These are phyloP conservation scores for Xyrichtys novacula DNA, from an alignment of 2,797 vertebrate genomes.

Conservation along the genomic window DNA sequence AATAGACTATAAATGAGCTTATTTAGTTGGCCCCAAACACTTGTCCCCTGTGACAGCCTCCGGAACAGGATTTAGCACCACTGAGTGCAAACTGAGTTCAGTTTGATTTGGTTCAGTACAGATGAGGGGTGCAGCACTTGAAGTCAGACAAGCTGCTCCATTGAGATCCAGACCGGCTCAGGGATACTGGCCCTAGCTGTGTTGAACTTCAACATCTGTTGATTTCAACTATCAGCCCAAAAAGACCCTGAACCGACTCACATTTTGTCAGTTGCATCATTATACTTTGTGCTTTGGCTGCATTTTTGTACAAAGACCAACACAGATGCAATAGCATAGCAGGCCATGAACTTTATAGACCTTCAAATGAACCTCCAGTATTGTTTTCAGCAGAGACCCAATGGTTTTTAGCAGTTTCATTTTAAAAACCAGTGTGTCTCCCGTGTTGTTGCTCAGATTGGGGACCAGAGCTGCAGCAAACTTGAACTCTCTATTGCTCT, in stretches of 20 bases:
- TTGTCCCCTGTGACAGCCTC: not conserved
- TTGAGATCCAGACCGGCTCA: constrained; percentile 9
- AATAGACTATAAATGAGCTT: not conserved
- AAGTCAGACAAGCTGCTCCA: constrained; percentile 13
- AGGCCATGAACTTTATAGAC: not conserved
- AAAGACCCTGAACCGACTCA: not conserved
- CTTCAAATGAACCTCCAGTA: not conserved
- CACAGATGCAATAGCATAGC: not conserved
- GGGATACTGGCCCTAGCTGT: not conserved
- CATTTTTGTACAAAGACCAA: too few species aligned
- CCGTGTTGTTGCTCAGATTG: too few species aligned
- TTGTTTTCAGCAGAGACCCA: not conserved
- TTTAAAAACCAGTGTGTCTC: too few species aligned
- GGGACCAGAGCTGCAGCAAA: too few species aligned
- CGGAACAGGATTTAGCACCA: not conserved
- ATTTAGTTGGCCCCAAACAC: not conserved
- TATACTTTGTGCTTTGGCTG: too few species aligned
- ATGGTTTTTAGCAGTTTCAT: too few species aligned
- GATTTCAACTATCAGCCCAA: not conserved
- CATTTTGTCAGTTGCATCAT: not conserved
- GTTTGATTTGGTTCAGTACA: constrained; percentile 25
- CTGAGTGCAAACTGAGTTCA: not conserved
- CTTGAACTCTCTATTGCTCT: not conserved
- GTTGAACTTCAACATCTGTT: not conserved
- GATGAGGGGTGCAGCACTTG: not conserved